phyloP scores from a whole-genome alignment of 2,797 vertebrate species.

The Enteromius treurensis region DNA sequence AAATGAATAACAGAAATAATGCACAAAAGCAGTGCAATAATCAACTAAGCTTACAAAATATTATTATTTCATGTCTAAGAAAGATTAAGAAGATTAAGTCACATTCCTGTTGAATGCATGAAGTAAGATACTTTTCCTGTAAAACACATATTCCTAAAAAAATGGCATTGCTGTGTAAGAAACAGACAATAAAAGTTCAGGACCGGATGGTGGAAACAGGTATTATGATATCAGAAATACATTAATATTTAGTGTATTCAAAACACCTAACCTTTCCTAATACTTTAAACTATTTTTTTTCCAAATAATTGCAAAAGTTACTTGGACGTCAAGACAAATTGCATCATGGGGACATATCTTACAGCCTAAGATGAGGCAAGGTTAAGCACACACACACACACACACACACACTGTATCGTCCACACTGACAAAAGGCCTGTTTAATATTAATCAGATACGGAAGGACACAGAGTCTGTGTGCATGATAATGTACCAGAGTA shows the following conservation, averaged over 20 bases:
- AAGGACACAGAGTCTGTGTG: slow-evolving; percentile 54
- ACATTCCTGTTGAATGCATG: background rate
- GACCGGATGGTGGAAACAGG: too few species aligned
- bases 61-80: background rate
- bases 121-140: background rate
- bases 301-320: background rate
- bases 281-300: background rate
- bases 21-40: background rate
- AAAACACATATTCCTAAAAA: background rate
- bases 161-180: background rate
- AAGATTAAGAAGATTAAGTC: too few species aligned
- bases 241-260: background rate
- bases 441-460: slow-evolving; percentile 78
- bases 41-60: background rate
- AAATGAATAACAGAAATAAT: background rate
- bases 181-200: background rate
- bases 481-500: slow-evolving; percentile 30
- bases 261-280: background rate
- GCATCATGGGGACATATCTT: slow-evolving; percentile 12
- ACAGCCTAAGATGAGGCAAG: slow-evolving; percentile 17
- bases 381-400: slow-evolving; percentile 28
- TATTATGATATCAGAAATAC: background rate
- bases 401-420: background rate
- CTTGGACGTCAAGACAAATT: background rate
- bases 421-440: slow-evolving; percentile 76